These are phyloP conservation scores for Phymorhynchus buccinoides DNA, from an alignment of 1,140 invertebrate species.

Conservation along the genomic window DNA sequence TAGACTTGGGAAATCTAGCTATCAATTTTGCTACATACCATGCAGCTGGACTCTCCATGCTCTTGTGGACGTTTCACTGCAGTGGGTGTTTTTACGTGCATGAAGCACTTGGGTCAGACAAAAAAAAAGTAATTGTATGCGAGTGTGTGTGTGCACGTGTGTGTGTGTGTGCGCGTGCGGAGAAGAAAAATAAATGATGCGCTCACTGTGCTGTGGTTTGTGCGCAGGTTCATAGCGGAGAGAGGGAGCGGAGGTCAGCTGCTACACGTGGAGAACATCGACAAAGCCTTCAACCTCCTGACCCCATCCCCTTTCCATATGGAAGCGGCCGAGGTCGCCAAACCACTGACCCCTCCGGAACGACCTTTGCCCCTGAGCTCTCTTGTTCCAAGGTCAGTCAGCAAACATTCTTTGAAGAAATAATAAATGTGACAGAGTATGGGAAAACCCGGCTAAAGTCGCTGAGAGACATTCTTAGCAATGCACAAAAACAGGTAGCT, in stretches of 20 bases:
- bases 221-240: slow-evolving; percentile 73
- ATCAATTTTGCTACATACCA: too few species aligned
- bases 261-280: slow-evolving; percentile 74
- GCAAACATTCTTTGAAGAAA: too few species aligned
- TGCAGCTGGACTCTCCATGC: too few species aligned
- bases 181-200: neutral
- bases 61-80: too few species aligned
- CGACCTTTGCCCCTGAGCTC: slow-evolving; percentile 40
- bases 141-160: neutral
- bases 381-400: slow-evolving; percentile 55
- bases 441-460: too few species aligned
- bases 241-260: slow-evolving; percentile 71
- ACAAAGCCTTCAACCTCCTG: slow-evolving; percentile 69
- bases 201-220: neutral
- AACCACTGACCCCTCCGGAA: slow-evolving; percentile 36
- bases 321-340: slow-evolving; percentile 32
- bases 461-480: too few species aligned
- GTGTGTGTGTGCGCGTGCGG: neutral
- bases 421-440: too few species aligned
- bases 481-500: too few species aligned
- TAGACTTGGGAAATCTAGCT: too few species aligned
- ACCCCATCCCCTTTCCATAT: slow-evolving; percentile 10
- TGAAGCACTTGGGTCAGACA: too few species aligned
- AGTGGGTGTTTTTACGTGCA: too few species aligned
- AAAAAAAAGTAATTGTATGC: neutral